A percentile compares a stretch with the other conserved stretches of the same genome.
These are phyloP conservation scores for sheep (Ovis aries) DNA, from an alignment of 2,113 vertebrate genomes.

Conservation along the genomic window DNA sequence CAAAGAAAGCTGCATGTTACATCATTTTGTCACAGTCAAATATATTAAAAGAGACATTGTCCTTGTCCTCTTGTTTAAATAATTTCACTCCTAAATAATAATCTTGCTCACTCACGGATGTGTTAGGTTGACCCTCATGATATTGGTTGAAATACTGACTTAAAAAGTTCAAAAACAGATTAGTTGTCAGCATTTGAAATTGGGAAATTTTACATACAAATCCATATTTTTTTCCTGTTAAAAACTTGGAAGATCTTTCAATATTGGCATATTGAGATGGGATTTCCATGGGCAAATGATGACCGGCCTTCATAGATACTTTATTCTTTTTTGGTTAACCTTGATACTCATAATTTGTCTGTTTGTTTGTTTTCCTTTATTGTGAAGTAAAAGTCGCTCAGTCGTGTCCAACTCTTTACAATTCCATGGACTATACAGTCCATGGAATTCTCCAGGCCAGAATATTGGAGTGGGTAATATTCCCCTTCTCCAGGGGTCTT, in stretches of 20 bases:
- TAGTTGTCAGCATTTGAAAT: not conserved
- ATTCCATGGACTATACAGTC: not conserved
- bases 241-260: not conserved
- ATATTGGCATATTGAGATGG: not conserved
- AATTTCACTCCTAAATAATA: not conserved
- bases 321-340: not conserved
- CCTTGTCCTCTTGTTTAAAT: not conserved
- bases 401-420: accelerated
- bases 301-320: not conserved
- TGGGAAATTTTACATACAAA: not conserved
- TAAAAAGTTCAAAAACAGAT: not conserved
- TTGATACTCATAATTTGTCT: not conserved
- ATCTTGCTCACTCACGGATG: not conserved
- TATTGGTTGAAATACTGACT: not conserved
- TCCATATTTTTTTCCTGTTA: not conserved
- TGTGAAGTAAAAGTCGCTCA: not conserved
- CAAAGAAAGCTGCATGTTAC: conserved; percentile 50
- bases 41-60: not conserved
- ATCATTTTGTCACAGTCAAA: conserved; percentile 29
- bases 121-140: not conserved
- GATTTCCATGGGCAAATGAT: not conserved
- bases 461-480: not conserved
- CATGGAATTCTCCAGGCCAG: not conserved
- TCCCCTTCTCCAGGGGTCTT: not conserved
- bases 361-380: not conserved